A percentile compares a stretch with the other conserved stretches of the same genome.
phyloP scores from a whole-genome alignment of 1,140 invertebrate genomes.

The Octopus sinensis region DNA sequence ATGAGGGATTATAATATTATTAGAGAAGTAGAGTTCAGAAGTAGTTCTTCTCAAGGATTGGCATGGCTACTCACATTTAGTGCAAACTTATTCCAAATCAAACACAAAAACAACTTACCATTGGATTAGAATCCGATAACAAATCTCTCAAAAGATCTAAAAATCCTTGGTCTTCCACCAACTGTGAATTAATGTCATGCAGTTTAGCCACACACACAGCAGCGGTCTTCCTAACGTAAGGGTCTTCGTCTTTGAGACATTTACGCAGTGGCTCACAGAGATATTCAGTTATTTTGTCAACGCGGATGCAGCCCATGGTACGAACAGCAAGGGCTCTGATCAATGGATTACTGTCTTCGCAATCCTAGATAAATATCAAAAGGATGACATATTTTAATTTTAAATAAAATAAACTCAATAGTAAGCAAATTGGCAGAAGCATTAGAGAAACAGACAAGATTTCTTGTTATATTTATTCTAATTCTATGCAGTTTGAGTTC shows the following conservation, averaged over 20 bases:
- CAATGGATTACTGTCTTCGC: constrained; percentile 98
- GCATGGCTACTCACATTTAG: too few relatives aligned
- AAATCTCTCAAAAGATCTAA: constrained; percentile 95
- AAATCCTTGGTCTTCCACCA: constrained; percentile 98
- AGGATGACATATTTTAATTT: too few relatives aligned
- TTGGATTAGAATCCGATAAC: constrained; percentile 98
- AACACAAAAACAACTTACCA: constrained; percentile 66
- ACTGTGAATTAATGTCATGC: constrained; percentile 95
- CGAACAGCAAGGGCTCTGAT: constrained; percentile 96
- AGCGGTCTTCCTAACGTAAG: constrained; percentile 98
- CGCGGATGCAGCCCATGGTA: constrained; percentile 99
- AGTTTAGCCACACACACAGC: constrained; percentile 99
- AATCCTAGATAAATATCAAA: constrained; percentile 72
- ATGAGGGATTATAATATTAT: too few relatives aligned
- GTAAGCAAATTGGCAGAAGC: too few relatives aligned
- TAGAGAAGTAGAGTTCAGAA: too few relatives aligned
- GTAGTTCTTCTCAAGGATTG: too few relatives aligned
- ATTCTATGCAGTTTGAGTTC: too few relatives aligned
- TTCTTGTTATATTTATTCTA: too few relatives aligned
- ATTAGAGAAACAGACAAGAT: too few relatives aligned
- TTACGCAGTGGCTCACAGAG: constrained; percentile 97
- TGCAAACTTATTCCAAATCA: too few relatives aligned
- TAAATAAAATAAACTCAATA: too few relatives aligned
- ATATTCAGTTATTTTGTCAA: constrained; percentile 99
- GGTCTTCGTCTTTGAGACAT: constrained; percentile 95